Conservation (phyloP, 2,888 invertebrate species). For the Cryptus armator region DNA sequence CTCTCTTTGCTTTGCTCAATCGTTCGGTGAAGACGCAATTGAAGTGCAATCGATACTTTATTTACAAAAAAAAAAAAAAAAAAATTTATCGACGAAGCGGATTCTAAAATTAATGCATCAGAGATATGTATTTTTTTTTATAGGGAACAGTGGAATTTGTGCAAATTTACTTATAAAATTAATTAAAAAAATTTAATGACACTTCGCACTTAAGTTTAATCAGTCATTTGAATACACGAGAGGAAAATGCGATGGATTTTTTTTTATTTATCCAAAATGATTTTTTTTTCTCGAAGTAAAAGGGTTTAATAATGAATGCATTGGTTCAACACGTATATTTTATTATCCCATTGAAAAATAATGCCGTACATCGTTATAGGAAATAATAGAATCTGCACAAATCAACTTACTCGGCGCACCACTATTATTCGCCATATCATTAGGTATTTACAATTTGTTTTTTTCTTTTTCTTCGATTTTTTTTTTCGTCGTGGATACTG, state of each 20-base stretch:
- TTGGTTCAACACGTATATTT: slow-evolving; percentile 83
- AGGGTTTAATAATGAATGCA: slow-evolving; percentile 21
- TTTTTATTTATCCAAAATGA: neutral
- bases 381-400: slow-evolving; percentile 84
- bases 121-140: no score
- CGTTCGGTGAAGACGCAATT: neutral
- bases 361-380: slow-evolving; percentile 82
- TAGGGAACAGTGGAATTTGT: no score
- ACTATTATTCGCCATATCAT: slow-evolving; percentile 78
- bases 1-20: neutral
- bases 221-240: neutral
- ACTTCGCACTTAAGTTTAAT: neutral
- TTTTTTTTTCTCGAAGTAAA: neutral
- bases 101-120: no score
- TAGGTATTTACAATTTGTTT: slow-evolving; percentile 80
- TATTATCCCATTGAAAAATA: slow-evolving; percentile 84
- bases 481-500: slow-evolving; percentile 49
- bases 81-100: no score
- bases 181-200: no score
- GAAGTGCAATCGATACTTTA: neutral
- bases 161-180: no score
- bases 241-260: neutral
- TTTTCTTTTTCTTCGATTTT: slow-evolving; percentile 51
- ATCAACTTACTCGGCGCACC: slow-evolving; percentile 82
- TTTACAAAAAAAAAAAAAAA: no score